Conservation (phyloP, 2,113 vertebrate genomes). For the Ciconia stormi region DNA sequence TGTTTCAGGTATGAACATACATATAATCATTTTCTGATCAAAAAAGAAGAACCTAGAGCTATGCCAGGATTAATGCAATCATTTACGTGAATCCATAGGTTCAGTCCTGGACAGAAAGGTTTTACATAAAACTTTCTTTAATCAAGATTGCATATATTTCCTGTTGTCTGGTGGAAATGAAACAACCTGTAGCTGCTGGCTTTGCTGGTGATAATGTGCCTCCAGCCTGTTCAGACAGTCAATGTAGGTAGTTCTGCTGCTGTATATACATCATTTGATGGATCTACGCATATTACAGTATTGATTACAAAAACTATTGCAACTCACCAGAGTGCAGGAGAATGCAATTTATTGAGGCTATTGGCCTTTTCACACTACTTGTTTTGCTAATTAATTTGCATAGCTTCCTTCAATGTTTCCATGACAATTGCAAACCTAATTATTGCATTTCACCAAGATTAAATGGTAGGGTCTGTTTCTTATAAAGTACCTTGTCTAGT, state of each 20-base stretch:
- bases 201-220: background rate
- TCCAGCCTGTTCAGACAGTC: background rate
- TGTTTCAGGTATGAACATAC: background rate
- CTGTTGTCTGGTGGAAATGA: background rate
- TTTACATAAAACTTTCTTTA: background rate
- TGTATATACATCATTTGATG: background rate
- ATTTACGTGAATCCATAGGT: background rate
- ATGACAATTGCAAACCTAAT: slow-evolving; percentile 52
- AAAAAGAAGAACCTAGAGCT: background rate
- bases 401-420: slow-evolving; percentile 49
- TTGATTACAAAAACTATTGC: background rate
- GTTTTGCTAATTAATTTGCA: slow-evolving; percentile 59
- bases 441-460: slow-evolving; percentile 34
- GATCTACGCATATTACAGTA: background rate
- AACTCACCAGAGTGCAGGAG: background rate
- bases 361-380: background rate
- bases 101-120: background rate
- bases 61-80: background rate
- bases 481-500: slow-evolving; percentile 42
- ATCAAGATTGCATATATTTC: background rate
- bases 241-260: background rate
- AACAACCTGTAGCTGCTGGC: background rate
- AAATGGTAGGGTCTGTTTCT: slow-evolving; percentile 14
- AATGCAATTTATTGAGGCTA: background rate
- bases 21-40: background rate